Evolutionary conservation across 2,797 vertebrate genomes (phyloP).

Genomic region (Cyprinodon diabolis): DNA sequence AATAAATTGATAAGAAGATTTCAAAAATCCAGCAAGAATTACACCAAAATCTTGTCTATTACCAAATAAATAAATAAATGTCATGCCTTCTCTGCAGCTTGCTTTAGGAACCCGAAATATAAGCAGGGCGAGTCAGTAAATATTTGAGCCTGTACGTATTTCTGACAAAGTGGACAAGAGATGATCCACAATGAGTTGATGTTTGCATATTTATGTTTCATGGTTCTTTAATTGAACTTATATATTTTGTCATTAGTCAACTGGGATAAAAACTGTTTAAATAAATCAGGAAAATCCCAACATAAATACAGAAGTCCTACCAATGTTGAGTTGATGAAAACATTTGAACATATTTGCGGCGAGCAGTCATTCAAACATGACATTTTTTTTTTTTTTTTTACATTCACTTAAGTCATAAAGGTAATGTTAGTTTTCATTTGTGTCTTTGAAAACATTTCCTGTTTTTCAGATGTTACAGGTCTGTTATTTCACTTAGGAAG

Average conservation of each 20-base stretch:
- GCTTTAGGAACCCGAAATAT: not conserved
- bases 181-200: not conserved
- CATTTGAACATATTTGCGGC: constrained; percentile 5
- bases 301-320: not conserved
- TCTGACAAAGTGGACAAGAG: not conserved
- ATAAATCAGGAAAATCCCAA: not conserved
- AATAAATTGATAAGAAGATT: not conserved
- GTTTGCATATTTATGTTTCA: not conserved
- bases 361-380: constrained; percentile 10
- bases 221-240: too few relatives aligned
- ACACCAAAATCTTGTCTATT: not conserved
- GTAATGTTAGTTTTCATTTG: not conserved
- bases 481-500: constrained; percentile 55
- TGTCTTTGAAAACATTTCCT: constrained; percentile 3
- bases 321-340: not conserved
- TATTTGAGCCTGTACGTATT: not conserved
- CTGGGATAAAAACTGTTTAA: not conserved
- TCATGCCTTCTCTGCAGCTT: not conserved
- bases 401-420: constrained; percentile 1
- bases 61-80: too few relatives aligned
- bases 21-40: not conserved
- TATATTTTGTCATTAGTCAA: not conserved
- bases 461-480: not conserved
- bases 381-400: constrained; percentile 16
- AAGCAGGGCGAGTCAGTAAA: too few relatives aligned